Conservation (phyloP, 2,113 vertebrate genomes). For the Pampusana beccarii region DNA sequence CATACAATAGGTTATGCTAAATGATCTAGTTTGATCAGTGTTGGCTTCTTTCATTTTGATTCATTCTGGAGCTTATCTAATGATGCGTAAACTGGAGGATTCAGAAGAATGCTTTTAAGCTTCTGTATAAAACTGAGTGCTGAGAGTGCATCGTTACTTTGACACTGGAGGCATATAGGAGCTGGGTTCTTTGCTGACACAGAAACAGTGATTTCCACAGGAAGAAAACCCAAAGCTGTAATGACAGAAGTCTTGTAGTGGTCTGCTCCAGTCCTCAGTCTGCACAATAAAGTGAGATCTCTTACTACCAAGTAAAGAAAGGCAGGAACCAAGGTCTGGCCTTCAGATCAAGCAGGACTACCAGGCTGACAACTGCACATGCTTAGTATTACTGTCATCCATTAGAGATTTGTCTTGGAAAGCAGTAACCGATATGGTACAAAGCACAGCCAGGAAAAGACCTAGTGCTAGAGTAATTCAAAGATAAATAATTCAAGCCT, state of each 20-base stretch:
- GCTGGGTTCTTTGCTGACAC: neutral
- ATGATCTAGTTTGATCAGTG: neutral
- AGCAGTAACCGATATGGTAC: neutral
- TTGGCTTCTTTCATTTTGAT: neutral
- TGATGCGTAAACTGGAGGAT: neutral
- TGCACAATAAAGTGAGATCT: neutral
- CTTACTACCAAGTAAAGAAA: neutral
- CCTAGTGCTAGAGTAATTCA: neutral
- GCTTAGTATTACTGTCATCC: neutral
- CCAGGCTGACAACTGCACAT: neutral
- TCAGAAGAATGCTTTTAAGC: neutral
- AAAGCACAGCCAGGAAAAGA: neutral
- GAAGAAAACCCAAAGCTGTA: neutral
- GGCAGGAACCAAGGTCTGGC: neutral
- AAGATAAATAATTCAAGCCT: neutral
- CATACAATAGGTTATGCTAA: neutral
- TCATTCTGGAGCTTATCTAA: neutral
- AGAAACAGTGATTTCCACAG: neutral
- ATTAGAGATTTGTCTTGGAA: neutral
- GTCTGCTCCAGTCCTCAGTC: neutral
- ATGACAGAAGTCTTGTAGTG: neutral
- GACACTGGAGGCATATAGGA: neutral
- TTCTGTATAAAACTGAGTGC: neutral
- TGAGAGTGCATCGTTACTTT: neutral
- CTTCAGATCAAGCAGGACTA: neutral